phyloP scores from a whole-genome alignment of 2,113 vertebrate genomes.

The Pantherophis guttatus region DNA sequence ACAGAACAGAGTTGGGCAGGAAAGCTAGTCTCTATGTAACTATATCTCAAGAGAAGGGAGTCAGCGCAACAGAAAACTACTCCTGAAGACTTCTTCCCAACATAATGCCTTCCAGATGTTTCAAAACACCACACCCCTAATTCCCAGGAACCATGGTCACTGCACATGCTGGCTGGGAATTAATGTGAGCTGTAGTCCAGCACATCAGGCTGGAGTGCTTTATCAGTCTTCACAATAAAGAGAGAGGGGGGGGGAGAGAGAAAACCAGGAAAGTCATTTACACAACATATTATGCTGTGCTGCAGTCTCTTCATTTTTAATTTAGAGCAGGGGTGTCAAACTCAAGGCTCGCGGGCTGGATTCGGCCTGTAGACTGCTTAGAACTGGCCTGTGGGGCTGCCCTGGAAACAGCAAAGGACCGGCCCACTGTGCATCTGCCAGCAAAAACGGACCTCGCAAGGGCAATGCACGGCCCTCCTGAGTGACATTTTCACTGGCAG shows the following conservation, averaged over 20 bases:
- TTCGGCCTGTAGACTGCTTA: too few species aligned
- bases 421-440: too few species aligned
- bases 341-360: too few species aligned
- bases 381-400: too few species aligned
- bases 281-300: neutral
- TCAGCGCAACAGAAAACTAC: neutral
- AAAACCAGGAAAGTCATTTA: neutral
- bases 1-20: neutral
- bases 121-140: neutral
- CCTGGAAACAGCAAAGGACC: too few species aligned
- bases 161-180: neutral
- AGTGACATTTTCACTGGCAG: too few species aligned
- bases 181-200: neutral
- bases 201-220: neutral
- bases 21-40: neutral
- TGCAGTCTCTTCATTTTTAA: neutral
- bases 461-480: too few species aligned
- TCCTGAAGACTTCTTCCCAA: neutral
- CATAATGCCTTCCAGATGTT: neutral
- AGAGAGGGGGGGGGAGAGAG: too few species aligned
- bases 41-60: neutral
- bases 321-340: neutral
- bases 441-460: too few species aligned
- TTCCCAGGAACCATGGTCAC: neutral
- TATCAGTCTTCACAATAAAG: neutral